Percentiles rank a stretch among this genome's conserved stretches.
Evolutionary conservation across 2,888 invertebrate species (phyloP).

Genomic region (Drosophila buzzatii): DNA sequence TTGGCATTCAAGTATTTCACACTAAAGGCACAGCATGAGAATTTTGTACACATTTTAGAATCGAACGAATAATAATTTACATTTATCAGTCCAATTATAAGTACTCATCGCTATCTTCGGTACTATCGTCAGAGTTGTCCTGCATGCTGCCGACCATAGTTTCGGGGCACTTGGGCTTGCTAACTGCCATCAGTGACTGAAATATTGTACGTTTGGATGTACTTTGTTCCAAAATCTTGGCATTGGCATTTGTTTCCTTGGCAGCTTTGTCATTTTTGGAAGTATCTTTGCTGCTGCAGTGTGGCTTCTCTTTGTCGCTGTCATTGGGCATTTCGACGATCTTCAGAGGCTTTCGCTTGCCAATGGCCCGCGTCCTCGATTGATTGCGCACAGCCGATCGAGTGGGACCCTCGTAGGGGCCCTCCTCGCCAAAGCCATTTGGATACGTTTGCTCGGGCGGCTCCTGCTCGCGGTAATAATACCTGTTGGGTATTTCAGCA

Average conservation of each 20-base stretch:
- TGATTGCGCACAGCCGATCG: background rate
- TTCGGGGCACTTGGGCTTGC: slow-evolving; percentile 47
- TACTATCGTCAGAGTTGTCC: slow-evolving; percentile 24
- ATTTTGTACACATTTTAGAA: background rate
- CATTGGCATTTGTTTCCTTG: background rate
- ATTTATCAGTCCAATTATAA: slow-evolving; percentile 3
- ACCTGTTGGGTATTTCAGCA: slow-evolving; percentile 60
- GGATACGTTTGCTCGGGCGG: slow-evolving; percentile 51
- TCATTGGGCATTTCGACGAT: slow-evolving; percentile 2
- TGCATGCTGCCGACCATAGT: slow-evolving; percentile 49
- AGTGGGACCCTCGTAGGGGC: slow-evolving; percentile 28
- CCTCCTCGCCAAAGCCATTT: slow-evolving; percentile 59
- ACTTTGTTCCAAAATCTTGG: background rate
- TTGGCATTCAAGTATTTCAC: too few species aligned
- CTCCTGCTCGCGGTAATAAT: slow-evolving; percentile 52
- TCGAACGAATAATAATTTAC: slow-evolving; percentile 4
- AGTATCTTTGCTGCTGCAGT: background rate
- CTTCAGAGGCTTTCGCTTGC: slow-evolving; percentile 3
- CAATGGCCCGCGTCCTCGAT: background rate
- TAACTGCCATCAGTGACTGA: slow-evolving; percentile 27
- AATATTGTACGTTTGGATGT: slow-evolving; percentile 19
- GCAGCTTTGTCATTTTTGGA: background rate
- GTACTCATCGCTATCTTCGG: slow-evolving; percentile 29
- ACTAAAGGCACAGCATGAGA: background rate
- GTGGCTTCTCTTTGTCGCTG: slow-evolving; percentile 2